A percentile compares a stretch with the other conserved stretches of the same genome.
Conservation (phyloP, 2,888 invertebrate species). For the Drosophila merina region DNA sequence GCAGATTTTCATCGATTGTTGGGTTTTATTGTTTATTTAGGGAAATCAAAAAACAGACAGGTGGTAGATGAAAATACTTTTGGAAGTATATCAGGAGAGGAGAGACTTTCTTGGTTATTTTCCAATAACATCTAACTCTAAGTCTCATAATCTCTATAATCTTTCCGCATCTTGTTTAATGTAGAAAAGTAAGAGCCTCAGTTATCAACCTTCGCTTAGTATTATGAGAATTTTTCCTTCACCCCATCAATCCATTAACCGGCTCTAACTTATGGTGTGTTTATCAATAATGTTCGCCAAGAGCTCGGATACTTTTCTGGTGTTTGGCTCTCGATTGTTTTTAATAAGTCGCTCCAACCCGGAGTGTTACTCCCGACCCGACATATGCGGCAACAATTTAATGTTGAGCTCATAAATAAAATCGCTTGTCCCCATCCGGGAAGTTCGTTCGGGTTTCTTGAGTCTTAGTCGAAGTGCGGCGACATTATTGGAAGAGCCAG, state of each 20-base stretch:
- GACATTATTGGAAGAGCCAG: conserved; percentile 70
- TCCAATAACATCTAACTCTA: no score
- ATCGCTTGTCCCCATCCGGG: conserved; percentile 45
- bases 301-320: conserved; percentile 21
- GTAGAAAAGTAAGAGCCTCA: conserved; percentile 25
- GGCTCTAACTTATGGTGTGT: conserved; percentile 17
- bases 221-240: conserved; percentile 23
- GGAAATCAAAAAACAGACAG: background rate
- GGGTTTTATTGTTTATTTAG: background rate
- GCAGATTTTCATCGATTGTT: conserved; percentile 19
- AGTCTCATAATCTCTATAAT: background rate
- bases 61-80: conserved; percentile 6
- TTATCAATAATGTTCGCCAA: conserved; percentile 64
- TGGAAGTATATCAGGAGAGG: no score
- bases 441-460: conserved; percentile 33
- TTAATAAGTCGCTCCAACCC: conserved; percentile 67
- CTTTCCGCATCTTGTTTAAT: conserved; percentile 13
- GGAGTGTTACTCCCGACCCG: conserved; percentile 41
- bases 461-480: conserved; percentile 71
- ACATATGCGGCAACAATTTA: conserved; percentile 69
- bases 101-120: no score
- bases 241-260: conserved; percentile 36
- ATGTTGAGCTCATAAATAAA: conserved; percentile 73
- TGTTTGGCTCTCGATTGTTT: conserved; percentile 52
- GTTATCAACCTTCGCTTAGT: conserved; percentile 33